A percentile compares a stretch with the other conserved stretches of the same genome.
These are phyloP conservation scores for Galaxea fascicularis DNA, from an alignment of 92 coral and sea anemone species.

Conservation along the genomic window DNA sequence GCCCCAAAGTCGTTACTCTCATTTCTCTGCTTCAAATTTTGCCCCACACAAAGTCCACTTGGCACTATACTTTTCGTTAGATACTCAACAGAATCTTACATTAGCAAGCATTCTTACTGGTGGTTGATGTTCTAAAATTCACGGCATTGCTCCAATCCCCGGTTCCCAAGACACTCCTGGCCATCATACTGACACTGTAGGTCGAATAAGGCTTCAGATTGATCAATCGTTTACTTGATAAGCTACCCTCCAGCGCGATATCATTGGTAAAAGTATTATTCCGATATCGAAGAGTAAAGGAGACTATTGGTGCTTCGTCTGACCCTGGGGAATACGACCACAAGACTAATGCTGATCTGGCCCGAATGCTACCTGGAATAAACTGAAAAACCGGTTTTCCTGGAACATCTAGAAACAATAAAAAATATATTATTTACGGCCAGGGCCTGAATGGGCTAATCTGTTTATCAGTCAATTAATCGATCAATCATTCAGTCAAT, in stretches of 20 bases:
- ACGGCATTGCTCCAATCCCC: not conserved
- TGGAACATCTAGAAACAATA: not conserved
- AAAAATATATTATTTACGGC: not conserved
- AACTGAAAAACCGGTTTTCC: not conserved
- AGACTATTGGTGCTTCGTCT: not conserved
- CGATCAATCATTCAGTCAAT: too few relatives aligned
- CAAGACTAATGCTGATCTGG: not conserved
- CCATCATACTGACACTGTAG: not conserved
- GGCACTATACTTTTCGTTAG: too few relatives aligned
- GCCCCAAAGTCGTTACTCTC: too few relatives aligned
- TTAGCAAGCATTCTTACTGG: not conserved
- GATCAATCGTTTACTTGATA: not conserved
- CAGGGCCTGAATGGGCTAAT: not conserved
- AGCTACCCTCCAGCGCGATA: not conserved
- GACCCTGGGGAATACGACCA: not conserved
- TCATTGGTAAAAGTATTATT: not conserved
- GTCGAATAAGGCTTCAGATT: not conserved
- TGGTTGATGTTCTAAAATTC: not conserved
- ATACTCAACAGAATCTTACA: too few relatives aligned
- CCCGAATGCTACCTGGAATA: not conserved
- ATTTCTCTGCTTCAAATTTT: too few relatives aligned
- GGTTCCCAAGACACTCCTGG: not conserved
- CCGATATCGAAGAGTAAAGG: not conserved
- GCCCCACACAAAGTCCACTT: too few relatives aligned
- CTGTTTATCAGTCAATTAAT: not conserved